Evolutionary conservation across 2,113 vertebrate genomes (phyloP), one percentile per base, ranked within the genome.

Genomic region (Odobenus rosmarus): DNA sequence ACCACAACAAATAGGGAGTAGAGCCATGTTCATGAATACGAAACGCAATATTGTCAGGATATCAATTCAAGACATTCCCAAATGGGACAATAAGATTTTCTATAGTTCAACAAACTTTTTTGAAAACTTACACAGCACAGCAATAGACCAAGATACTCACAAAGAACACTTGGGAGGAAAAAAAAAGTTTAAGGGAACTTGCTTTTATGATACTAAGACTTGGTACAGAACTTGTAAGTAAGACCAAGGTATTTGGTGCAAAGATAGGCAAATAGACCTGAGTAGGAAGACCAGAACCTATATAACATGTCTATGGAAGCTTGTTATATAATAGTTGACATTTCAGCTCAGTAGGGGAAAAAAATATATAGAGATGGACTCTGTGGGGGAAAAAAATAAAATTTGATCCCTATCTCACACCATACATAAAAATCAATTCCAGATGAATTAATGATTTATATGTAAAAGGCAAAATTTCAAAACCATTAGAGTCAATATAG

Each of bases 391-490:
- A 67, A 86, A 61, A 74, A 33, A 7, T 64, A 11, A 90, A 88
- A 86, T 26, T 51, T 59, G 19, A 92, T 53, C 10, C 67, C 64
- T 46, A 8, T 76, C 1, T 92, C 36, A 89, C 1, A 74, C 15
- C 10, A 79, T 59, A 82, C 3, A 3, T 64, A 69, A 62, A 90
- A 87, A 69, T 81, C 9, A 96, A 64, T 87, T 81, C 57, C 33
- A 71, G 59, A 64, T n/a, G 33, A 33, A 59, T 19, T 74, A 39
- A 88, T 33, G 8, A 82, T n/a, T 85, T 81, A 67, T 64, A 28
- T 15, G 1, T 69, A 67, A 96, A 94, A 85, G 49, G 6, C n/a
- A 96, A 90, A 96, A 15, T 46, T 95, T 77, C 55, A 59, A 90
- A 97, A 93, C 1, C 21, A 15, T 80, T 93, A 59, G 4, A 84